Evolutionary conservation across 2,797 vertebrate species (phyloP).

Genomic region (Oreonectes daqikongensis): DNA sequence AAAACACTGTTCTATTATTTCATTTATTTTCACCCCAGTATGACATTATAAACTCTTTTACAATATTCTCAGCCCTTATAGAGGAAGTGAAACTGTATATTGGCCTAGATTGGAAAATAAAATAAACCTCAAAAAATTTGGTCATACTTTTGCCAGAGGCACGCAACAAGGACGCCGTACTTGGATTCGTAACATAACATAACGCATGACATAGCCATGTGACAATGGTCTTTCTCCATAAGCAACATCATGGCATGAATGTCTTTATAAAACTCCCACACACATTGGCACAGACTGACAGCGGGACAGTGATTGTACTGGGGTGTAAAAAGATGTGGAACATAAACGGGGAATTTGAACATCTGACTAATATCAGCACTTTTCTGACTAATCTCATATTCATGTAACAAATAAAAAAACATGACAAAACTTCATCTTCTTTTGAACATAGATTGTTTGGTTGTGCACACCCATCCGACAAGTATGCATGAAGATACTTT

Average conservation of each 20-base stretch:
- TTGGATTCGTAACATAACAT: neutral
- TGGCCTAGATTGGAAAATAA: neutral
- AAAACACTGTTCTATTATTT: neutral
- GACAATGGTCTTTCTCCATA: neutral
- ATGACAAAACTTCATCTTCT: too few species aligned
- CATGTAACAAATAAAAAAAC: neutral
- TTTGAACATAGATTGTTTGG: neutral
- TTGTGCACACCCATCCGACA: neutral
- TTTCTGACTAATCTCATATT: slow-evolving; percentile 16
- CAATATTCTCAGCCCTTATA: neutral
- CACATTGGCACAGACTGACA: neutral
- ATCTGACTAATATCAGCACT: slow-evolving; percentile 15
- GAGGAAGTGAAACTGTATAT: slow-evolving; percentile 1
- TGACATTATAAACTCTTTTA: neutral
- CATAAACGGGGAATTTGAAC: slow-evolving; percentile 21
- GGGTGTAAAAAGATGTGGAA: slow-evolving; percentile 17
- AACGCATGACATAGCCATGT: neutral
- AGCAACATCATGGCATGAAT: slow-evolving; percentile 16
- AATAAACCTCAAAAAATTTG: neutral
- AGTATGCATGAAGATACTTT: neutral
- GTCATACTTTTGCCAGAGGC: neutral
- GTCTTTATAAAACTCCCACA: neutral
- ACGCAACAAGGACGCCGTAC: neutral
- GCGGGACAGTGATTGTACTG: neutral
- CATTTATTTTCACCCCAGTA: neutral